Evolutionary conservation across 2,888 invertebrate genomes (phyloP), one percentile per base, ranked within the genome.

Genomic region (Diadegma fenestrale): DNA sequence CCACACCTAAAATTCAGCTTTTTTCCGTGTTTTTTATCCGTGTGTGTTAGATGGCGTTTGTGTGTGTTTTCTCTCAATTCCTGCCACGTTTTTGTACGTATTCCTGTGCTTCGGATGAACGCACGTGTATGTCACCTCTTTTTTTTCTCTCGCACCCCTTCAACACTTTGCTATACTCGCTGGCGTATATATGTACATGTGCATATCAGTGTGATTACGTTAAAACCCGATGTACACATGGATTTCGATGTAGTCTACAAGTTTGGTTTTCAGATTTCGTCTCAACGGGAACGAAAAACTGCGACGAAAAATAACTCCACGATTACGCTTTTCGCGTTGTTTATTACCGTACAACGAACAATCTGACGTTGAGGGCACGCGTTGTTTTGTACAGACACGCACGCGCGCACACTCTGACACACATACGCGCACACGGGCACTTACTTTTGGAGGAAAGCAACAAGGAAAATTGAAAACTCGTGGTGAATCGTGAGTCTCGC

Each of bases 81-180:
- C 45, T 71, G n/a, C 48, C 66, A 66, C 68, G 26, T 26, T 37
- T 73, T 66, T 58, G 51, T 72, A 45, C 71, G 45, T 75, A 82
- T 71, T 64, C 64, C 64, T 43, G 64, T 73, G 45, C 73, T 79
- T 41, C 63, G 63, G 69, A 79, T 75, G 78, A 54, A 71, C 75
- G 69, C 85, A 85, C 85, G 85, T 85, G 85, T 85, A 58, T 68
- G 77, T 85, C 73, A 58, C 72, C 77, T 78, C 58, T 26, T 58
- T 58, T 58, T 12, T 54, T 22, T 78, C 58, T 64, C 82, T 73
- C 73, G 58, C 75, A 66, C 73, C 41, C 81, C 54, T 51, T 85
- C 41, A 43, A 33, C 73, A 78, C 78, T 61, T 54, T 61, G 54
- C n/a, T 64, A n/a, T 54, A 30, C 43, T 64, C 22, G 48, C 17